Evolutionary conservation across 1,140 invertebrate species (phyloP), one percentile per base, ranked within the genome.

Genomic region (Trinorchestia longiramus): DNA sequence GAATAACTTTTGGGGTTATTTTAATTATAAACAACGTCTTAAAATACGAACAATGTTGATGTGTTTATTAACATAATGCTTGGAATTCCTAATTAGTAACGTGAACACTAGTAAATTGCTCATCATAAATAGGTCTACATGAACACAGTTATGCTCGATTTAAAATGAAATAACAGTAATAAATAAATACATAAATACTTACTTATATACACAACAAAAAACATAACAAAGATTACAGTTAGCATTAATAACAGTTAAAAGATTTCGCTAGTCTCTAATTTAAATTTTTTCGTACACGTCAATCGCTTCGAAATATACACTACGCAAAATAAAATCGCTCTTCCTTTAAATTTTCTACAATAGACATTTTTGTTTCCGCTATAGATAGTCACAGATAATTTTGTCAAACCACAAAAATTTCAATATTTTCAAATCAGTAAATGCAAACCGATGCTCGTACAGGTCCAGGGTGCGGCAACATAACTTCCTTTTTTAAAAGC

Each of bases 151-250:
- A 43, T 42, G 43, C n/a, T 41, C 15, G 42, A 4, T 15, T 42
- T 90, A 90, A 90, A 90, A 42, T 42, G 43, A 42, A 0, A 4
- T 43, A 90, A 42, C 88, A 43, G 43, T 90, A 41, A 90, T 90
- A 90, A 90, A 90, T 90, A 90, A 90, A 90, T 90, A 90, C 8
- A 42, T 87, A 87, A 87, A 87, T 90, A 41, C 88, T 90, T 90
- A 41, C 88, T 90, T 90, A 42, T 42, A 90, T 90, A 90, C n/a
- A 42, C 43, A 90, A 90, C n/a, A 90, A 90, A 42, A 42, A 42
- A 90, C 15, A 77, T 77, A 77, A 90, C 88, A 90, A 90, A 8
- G 88, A 11, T 28, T 36, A 42, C 43, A 3, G n/a, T 4, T 90
- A 41, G 62, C 15, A 11, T 77, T 77, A 11, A 19, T 28, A 77